Percentiles rank a stretch among this genome's conserved stretches.
Conservation (phyloP, 92 coral and sea anemone genomes). For the Siderastrea radians region DNA sequence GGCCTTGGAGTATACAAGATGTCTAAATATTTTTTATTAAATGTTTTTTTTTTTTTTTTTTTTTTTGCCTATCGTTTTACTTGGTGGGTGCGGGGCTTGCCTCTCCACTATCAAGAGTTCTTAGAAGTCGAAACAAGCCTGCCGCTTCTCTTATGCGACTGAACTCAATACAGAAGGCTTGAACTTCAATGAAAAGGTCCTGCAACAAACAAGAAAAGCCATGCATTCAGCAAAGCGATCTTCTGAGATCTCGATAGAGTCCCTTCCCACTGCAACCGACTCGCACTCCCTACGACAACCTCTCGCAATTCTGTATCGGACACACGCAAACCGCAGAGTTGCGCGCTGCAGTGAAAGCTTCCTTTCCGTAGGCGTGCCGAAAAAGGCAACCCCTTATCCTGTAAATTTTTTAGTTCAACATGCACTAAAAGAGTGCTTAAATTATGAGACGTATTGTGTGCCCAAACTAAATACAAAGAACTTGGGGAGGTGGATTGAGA, state of each 20-base stretch:
- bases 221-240: not conserved
- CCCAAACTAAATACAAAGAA: no score
- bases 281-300: not conserved
- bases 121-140: conserved; percentile 91
- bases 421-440: no score
- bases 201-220: conserved; percentile 20
- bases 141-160: conserved; percentile 99
- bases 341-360: not conserved
- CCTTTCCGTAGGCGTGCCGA: no score
- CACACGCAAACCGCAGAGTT: not conserved
- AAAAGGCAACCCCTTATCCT: no score
- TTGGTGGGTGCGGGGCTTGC: conserved; percentile 47
- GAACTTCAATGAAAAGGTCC: conserved; percentile 98
- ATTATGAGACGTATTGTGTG: no score
- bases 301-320: not conserved
- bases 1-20: no score
- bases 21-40: no score
- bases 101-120: conserved; percentile 95
- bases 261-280: not conserved
- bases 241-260: not conserved
- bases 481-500: no score
- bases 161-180: conserved; percentile 99
- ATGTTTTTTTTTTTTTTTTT: no score
- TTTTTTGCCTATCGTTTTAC: not conserved
- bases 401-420: no score